Conservation (phyloP, 2,113 vertebrate genomes). For the Balaenoptera acutorostrata region DNA sequence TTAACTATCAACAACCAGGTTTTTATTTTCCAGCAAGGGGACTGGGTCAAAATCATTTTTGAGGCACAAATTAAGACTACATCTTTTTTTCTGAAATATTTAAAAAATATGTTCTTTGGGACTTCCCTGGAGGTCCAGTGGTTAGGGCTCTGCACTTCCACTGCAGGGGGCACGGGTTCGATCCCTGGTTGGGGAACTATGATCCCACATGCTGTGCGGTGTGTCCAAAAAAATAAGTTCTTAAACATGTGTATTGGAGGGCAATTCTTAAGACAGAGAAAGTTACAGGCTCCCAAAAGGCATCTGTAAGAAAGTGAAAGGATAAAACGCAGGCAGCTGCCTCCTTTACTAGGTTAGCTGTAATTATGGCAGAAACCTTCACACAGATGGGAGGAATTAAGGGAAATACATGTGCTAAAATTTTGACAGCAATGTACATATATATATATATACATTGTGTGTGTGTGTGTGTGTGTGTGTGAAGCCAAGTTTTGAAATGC, state of each 20-base stretch:
- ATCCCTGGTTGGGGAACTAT: no score
- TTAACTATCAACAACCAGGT: not conserved
- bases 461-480: not conserved
- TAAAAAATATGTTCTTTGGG: not conserved
- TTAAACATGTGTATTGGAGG: not conserved
- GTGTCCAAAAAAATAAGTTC: not conserved
- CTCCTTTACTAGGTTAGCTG: not conserved
- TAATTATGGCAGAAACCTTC: not conserved
- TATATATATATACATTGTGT: not conserved
- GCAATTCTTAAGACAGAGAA: not conserved
- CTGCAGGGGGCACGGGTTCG: no score
- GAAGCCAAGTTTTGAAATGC: conserved; percentile 8
- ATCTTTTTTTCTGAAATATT: not conserved
- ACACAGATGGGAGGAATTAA: not conserved
- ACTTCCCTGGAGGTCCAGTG: no score
- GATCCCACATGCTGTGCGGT: no score
- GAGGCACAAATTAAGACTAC: not conserved
- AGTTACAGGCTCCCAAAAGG: not conserved
- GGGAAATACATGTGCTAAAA: not conserved
- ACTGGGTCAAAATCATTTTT: not conserved
- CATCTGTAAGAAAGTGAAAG: not conserved
- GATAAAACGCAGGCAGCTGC: not conserved
- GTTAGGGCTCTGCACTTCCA: no score
- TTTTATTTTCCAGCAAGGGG: conserved; percentile 1
- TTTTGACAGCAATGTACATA: not conserved